Evolutionary conservation across 2,888 invertebrate species (phyloP).

Genomic region (Macaria liturata): DNA sequence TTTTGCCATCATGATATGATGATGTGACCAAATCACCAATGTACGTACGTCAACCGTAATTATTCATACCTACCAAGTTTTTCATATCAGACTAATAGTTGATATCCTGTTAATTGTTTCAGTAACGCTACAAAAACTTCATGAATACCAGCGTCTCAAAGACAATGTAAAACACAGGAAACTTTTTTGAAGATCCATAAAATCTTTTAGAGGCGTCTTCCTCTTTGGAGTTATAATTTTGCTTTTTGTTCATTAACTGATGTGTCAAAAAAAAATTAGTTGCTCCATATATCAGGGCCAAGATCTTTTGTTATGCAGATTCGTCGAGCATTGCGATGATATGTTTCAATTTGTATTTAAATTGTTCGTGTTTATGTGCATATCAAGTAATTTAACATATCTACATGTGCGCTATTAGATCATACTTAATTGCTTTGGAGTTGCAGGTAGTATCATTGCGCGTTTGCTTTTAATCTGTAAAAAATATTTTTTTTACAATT

Average conservation of each 20-base stretch:
- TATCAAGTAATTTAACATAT: slow-evolving; percentile 13
- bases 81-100: slow-evolving; percentile 16
- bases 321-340: slow-evolving; percentile 16
- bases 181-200: slow-evolving; percentile 42
- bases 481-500: background rate
- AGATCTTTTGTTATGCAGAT: slow-evolving; percentile 22
- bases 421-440: slow-evolving; percentile 18
- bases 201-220: slow-evolving; percentile 45
- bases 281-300: slow-evolving; percentile 15
- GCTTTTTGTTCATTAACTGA: slow-evolving; percentile 29
- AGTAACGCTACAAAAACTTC: slow-evolving; percentile 29
- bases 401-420: slow-evolving; percentile 10
- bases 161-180: slow-evolving; percentile 47
- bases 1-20: no score
- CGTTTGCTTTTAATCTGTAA: slow-evolving; percentile 1
- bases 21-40: background rate
- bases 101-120: slow-evolving; percentile 28
- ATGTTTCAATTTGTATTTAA: slow-evolving; percentile 27
- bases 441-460: slow-evolving; percentile 8
- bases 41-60: background rate
- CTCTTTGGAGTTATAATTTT: slow-evolving; percentile 39
- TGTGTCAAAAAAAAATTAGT: slow-evolving; percentile 18
- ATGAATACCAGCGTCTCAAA: slow-evolving; percentile 32
- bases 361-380: slow-evolving; percentile 20
- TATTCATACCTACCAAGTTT: background rate